These are phyloP conservation scores for Lamellibrachia columna DNA, from an alignment of 2,888 invertebrate genomes.

Conservation along the genomic window DNA sequence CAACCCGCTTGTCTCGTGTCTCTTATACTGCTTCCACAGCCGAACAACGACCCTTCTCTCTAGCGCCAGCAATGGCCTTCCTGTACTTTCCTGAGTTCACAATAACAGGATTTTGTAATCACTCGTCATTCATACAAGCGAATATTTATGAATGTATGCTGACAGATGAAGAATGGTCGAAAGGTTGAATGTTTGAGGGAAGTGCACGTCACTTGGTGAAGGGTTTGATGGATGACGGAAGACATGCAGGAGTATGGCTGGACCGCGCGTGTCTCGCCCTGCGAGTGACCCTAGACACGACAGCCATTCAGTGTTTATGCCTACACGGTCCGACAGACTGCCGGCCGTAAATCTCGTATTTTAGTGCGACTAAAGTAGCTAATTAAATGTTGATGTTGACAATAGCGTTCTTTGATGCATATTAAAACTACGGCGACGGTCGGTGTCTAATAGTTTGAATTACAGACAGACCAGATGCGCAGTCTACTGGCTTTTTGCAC, in stretches of 20 bases:
- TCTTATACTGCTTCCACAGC: background rate
- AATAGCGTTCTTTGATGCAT: background rate
- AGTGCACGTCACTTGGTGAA: background rate
- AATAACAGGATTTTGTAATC: background rate
- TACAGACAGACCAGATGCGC: background rate
- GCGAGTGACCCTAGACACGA: background rate
- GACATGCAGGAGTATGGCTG: background rate
- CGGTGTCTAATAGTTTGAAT: background rate
- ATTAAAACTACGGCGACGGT: background rate
- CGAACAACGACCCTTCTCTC: background rate
- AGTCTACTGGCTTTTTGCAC: background rate
- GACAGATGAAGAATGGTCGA: background rate
- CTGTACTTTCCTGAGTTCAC: background rate
- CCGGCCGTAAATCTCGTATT: background rate
- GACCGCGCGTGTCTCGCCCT: background rate
- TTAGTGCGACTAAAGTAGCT: slow-evolving; percentile 3
- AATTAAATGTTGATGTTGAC: background rate
- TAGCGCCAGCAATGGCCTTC: background rate
- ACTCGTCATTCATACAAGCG: background rate
- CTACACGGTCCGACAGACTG: background rate
- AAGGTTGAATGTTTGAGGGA: background rate
- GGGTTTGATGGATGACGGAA: slow-evolving; percentile 12
- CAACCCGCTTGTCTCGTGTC: background rate
- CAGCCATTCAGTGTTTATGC: background rate
- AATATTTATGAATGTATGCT: background rate